These are phyloP conservation scores for Chrysopilus asiliformis DNA, from an alignment of 2,888 invertebrate genomes.

Conservation along the genomic window DNA sequence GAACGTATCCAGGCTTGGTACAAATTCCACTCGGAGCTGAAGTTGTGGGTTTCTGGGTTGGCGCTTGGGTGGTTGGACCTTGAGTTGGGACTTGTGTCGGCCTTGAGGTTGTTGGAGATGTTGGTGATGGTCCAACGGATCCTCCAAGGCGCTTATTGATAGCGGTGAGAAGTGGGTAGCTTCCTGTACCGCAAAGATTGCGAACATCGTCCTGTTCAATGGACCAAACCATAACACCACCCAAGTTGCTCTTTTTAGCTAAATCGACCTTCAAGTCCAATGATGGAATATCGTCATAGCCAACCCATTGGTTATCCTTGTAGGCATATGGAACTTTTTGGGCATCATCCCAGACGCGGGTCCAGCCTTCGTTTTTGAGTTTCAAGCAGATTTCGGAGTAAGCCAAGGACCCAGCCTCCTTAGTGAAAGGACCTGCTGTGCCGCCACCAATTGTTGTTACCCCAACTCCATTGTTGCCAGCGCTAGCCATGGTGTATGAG, in stretches of 20 bases:
- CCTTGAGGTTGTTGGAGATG: too few species aligned
- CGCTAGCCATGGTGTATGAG: conserved; percentile 32
- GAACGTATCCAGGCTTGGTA: background rate
- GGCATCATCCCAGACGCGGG: conserved; percentile 22
- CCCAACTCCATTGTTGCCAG: conserved; percentile 31
- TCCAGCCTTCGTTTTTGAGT: too few species aligned
- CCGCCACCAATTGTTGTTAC: conserved; percentile 36
- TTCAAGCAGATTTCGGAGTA: too few species aligned
- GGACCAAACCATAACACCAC: conserved; percentile 48
- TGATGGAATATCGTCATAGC: conserved; percentile 32
- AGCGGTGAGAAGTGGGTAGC: conserved; percentile 37
- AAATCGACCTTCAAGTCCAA: conserved; percentile 28
- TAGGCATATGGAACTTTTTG: conserved; percentile 31
- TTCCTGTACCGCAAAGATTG: conserved; percentile 36
- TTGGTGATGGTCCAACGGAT: background rate
- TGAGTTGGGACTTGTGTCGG: too few species aligned
- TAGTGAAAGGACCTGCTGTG: conserved; percentile 38
- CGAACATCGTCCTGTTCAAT: conserved; percentile 46
- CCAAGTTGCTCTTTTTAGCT: conserved; percentile 32
- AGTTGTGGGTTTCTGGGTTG: background rate
- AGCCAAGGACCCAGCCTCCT: conserved; percentile 38
- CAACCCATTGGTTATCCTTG: conserved; percentile 33
- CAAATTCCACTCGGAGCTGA: background rate
- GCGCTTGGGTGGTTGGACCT: background rate
- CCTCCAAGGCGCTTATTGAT: conserved; percentile 26